These are phyloP conservation scores for Sinodicranocentrus sp. DNA, from an alignment of 2,888 invertebrate species.

Conservation along the genomic window DNA sequence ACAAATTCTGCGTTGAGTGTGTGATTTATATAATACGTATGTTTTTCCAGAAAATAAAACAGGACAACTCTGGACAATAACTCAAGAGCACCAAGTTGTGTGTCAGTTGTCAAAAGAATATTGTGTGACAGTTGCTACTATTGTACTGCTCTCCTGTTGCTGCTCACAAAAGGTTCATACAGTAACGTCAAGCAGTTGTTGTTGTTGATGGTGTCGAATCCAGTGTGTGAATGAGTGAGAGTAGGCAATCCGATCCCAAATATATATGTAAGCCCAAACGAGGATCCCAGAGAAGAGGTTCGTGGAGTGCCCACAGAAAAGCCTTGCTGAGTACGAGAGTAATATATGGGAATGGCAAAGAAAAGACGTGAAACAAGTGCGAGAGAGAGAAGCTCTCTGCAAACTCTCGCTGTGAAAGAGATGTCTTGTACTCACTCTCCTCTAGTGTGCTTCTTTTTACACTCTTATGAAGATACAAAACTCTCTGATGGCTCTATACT, in stretches of 20 bases:
- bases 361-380: no score
- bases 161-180: not conserved
- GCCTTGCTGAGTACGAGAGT: no score
- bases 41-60: not conserved
- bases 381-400: no score
- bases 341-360: no score
- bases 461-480: not conserved
- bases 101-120: not conserved
- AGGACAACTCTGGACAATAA: not conserved
- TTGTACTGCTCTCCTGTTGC: slow-evolving; percentile 21
- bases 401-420: slow-evolving; percentile 12
- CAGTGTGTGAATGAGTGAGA: slow-evolving; percentile 66
- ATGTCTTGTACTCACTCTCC: not conserved
- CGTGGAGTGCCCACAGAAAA: no score
- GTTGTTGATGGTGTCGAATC: slow-evolving; percentile 58
- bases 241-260: slow-evolving; percentile 31
- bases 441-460: not conserved
- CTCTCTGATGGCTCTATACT: not conserved
- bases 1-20: no score
- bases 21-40: no score
- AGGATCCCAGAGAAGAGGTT: no score
- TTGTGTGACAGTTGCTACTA: not conserved
- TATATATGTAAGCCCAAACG: slow-evolving; percentile 35
- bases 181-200: slow-evolving; percentile 21
- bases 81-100: no score